Base-by-base conservation (phyloP, 2,797 vertebrate species). In the Gymnothorax javanicus region DNA sequence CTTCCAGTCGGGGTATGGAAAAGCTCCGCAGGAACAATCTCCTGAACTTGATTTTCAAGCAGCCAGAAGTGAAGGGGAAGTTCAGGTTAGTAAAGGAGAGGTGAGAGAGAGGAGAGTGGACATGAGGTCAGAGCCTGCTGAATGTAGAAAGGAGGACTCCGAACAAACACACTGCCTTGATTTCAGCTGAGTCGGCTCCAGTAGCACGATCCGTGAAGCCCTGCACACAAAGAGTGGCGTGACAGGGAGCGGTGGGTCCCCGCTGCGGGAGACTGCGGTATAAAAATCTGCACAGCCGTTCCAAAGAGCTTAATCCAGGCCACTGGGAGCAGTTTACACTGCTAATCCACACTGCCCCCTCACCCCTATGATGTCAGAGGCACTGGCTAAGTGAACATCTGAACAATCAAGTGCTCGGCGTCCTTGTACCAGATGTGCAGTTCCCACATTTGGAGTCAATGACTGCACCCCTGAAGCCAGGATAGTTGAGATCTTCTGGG, bases 1-100 rank as follows among this genome's bases (percentile, higher is more conserved):
- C 95, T 96, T 95, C 93, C 94, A 95, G 92, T 91, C 90, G 88
- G 90, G 94, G 91, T 95, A 93, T 94, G 92, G 93, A 93, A 95
- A 93, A 87, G 84, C 88, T 88, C 92, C 89, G 91, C 92, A 91
- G 91, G 92, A 91, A 94, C 90, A 89, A 91, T 92, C 94, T 93
- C 94, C 95, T 90, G 91, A 94, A 92, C 93, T 75, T 86, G 92
- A 94, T 94, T 95, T 95, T 94, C 92, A 89, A 95, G 94, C 95
- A 95, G 89, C 91, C 89, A 90, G 93, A 90, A 25, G 82, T 89
- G 90, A 89, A 95, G 94, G 95, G 94, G 91, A 95, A 93, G 94
- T 95, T 94, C 95, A 96, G 95, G 94, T 95, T 94, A 93, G 91
- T 88, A 59, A 57, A 90, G 85, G 87, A 91, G 86, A 88, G 52